A percentile compares a stretch with the other conserved stretches of the same genome.
phyloP scores from a whole-genome alignment of 2,888 invertebrate species.

The Cryptops parisi region DNA sequence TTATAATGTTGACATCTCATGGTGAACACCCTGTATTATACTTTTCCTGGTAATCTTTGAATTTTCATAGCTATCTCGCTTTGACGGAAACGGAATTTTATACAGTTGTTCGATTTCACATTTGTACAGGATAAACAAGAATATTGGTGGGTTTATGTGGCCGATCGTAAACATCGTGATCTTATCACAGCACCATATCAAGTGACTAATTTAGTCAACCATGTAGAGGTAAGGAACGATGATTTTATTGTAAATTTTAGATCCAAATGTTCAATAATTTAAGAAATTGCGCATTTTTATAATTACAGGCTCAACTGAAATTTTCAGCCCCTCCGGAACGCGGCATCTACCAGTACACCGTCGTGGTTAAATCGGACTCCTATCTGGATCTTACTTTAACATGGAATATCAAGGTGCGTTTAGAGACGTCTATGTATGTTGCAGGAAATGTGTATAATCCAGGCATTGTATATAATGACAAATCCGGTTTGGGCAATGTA shows the following conservation, averaged over 20 bases:
- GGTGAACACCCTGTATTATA: no score
- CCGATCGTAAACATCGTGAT: conserved; percentile 82
- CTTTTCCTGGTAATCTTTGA: background rate
- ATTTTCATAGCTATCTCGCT: background rate
- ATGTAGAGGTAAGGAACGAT: conserved; percentile 53
- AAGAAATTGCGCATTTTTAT: conserved; percentile 8
- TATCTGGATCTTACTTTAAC: conserved; percentile 94
- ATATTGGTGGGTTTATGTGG: conserved; percentile 99
- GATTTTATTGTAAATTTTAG: no score
- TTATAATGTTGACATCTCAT: no score
- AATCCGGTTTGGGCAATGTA: no score
- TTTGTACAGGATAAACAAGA: conserved; percentile 93
- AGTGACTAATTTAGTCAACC: conserved; percentile 76
- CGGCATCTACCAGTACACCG: conserved; percentile 80
- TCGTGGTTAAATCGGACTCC: conserved; percentile 88
- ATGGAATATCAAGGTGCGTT: conserved; percentile 72
- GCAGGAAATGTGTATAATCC: no score
- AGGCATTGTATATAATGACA: no score
- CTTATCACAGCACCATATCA: conserved; percentile 85
- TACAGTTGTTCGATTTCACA: no score
- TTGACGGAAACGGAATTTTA: conserved; percentile 2
- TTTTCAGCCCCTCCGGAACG: conserved; percentile 94
- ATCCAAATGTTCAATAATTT: no score
- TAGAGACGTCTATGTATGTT: no score
- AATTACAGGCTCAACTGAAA: conserved; percentile 53